Evolutionary conservation across 2,113 vertebrate species (phyloP).

Genomic region (Geococcyx californianus): DNA sequence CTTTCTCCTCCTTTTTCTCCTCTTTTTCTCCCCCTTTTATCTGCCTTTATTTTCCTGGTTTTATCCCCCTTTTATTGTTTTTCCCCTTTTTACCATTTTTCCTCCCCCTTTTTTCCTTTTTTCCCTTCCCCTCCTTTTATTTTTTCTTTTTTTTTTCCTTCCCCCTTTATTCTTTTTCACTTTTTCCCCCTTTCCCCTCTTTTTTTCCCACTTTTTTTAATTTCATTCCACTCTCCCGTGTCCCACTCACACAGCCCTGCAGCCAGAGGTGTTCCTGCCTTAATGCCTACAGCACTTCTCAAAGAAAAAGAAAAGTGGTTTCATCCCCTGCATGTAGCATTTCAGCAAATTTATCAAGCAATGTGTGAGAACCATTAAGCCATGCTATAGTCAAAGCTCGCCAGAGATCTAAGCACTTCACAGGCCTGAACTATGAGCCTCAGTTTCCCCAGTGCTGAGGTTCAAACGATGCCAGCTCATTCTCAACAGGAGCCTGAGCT

Average conservation of each 20-base stretch:
- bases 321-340: background rate
- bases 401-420: background rate
- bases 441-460: background rate
- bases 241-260: background rate
- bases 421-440: background rate
- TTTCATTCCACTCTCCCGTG: too few relatives aligned
- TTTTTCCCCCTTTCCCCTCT: background rate
- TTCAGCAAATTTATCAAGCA: background rate
- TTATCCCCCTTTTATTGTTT: too few relatives aligned
- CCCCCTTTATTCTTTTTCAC: rapidly evolving
- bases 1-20: too few relatives aligned
- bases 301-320: background rate
- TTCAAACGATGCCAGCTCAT: background rate
- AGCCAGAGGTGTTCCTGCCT: background rate
- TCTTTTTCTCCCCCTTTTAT: too few relatives aligned
- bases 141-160: too few relatives aligned
- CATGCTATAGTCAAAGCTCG: rapidly evolving
- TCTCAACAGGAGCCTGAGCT: background rate
- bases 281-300: background rate
- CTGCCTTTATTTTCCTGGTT: too few relatives aligned
- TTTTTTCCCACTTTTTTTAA: background rate
- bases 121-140: too few relatives aligned
- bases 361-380: background rate
- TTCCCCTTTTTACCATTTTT: too few relatives aligned
- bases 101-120: background rate